phyloP scores from a whole-genome alignment of 1,140 invertebrate genomes.

The Hypothenemus hampei region DNA sequence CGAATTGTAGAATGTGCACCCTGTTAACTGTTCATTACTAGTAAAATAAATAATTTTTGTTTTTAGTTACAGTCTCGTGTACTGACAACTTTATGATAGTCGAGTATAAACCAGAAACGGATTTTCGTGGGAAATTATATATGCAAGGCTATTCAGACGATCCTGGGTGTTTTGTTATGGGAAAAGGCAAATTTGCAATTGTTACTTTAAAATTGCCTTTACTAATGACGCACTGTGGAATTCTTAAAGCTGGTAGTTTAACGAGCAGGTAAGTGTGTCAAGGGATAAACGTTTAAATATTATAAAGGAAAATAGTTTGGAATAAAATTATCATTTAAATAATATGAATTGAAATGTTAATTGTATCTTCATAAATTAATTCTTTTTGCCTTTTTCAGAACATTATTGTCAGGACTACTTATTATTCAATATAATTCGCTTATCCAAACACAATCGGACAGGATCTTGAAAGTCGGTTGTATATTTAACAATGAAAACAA shows the following conservation, averaged over 20 bases:
- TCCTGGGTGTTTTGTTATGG: constrained; percentile 46
- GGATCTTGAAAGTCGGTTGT: constrained; percentile 60
- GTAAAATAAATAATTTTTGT: not conserved
- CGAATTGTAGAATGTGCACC: not conserved
- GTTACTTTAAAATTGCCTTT: constrained; percentile 34
- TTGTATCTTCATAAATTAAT: too few relatives aligned
- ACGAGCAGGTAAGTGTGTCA: constrained; percentile 29
- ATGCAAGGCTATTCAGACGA: constrained; percentile 55
- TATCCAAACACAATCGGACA: constrained; percentile 61
- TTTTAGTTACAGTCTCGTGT: constrained; percentile 56
- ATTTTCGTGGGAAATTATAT: constrained; percentile 57
- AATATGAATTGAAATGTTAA: too few relatives aligned
- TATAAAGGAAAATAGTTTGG: not conserved
- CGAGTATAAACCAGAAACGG: constrained; percentile 51
- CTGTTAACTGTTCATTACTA: not conserved
- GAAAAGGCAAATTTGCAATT: constrained; percentile 28
- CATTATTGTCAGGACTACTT: constrained; percentile 56
- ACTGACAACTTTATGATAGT: constrained; percentile 51
- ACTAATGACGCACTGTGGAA: constrained; percentile 33
- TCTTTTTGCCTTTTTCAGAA: constrained; percentile 42
- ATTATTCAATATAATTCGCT: constrained; percentile 63
- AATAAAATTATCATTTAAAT: too few relatives aligned
- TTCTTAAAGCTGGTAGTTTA: constrained; percentile 33
- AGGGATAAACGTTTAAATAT: constrained; percentile 5
- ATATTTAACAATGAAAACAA: constrained; percentile 46